Conservation (phyloP, 1,140 invertebrate genomes). For the Triops longicaudatus region DNA sequence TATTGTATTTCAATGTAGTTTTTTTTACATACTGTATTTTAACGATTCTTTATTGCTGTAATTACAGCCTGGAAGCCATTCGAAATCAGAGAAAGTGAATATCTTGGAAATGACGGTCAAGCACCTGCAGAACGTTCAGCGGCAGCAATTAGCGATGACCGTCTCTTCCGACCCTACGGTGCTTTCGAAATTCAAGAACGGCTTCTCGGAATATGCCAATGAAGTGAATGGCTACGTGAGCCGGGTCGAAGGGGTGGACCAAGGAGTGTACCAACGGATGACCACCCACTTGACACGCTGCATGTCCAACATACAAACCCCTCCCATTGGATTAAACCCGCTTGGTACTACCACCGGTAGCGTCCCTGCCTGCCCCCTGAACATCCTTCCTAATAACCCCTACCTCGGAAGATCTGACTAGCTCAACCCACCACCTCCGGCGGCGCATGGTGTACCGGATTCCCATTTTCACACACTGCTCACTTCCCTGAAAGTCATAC, state of each 20-base stretch:
- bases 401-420: not conserved
- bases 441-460: not conserved
- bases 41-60: not conserved
- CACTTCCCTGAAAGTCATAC: not conserved
- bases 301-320: constrained; percentile 4
- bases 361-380: too few relatives aligned
- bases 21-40: too few relatives aligned
- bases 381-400: not conserved
- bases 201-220: constrained; percentile 40
- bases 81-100: constrained; percentile 93
- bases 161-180: constrained; percentile 36
- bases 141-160: constrained; percentile 32
- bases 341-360: not conserved
- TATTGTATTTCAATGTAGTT: too few relatives aligned
- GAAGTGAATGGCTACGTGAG: constrained; percentile 39
- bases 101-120: constrained; percentile 95
- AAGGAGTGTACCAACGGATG: constrained; percentile 31
- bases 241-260: constrained; percentile 34
- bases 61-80: constrained; percentile 71
- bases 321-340: not conserved
- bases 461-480: not conserved
- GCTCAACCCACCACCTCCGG: not conserved
- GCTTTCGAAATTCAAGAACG: constrained; percentile 38
- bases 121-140: constrained; percentile 70
- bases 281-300: constrained; percentile 32